These are phyloP conservation scores for Phyllopteryx taeniolatus DNA, from an alignment of 2,113 vertebrate species.

Conservation along the genomic window DNA sequence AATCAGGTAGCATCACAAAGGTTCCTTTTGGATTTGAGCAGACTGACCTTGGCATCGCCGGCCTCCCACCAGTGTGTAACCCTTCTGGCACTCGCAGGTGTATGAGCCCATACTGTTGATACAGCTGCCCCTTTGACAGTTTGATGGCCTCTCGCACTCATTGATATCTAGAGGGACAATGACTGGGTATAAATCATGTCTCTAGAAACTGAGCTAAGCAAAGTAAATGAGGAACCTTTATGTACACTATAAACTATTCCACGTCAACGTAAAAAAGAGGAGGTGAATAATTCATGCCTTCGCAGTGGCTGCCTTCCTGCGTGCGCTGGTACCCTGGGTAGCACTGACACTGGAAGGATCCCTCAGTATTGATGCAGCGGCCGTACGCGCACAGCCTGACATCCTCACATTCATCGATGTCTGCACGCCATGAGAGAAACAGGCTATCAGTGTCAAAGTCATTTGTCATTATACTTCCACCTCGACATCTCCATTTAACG, in stretches of 20 bases:
- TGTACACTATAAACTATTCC: neutral
- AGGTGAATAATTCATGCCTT: slow-evolving; percentile 57
- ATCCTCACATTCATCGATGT: slow-evolving; percentile 83
- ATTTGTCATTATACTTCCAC: neutral
- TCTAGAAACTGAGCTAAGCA: neutral
- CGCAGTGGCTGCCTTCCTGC: slow-evolving; percentile 72
- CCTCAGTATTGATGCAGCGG: slow-evolving; percentile 81
- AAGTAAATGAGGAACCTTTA: slow-evolving; percentile 2
- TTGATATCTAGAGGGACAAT: slow-evolving; percentile 78
- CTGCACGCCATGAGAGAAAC: slow-evolving; percentile 47
- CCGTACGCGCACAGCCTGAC: slow-evolving; percentile 77
- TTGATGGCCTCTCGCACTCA: slow-evolving; percentile 80
- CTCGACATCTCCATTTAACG: neutral
- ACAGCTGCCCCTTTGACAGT: slow-evolving; percentile 83
- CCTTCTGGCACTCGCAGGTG: slow-evolving; percentile 81
- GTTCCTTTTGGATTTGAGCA: neutral
- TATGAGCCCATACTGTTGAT: slow-evolving; percentile 87
- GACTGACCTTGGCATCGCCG: slow-evolving; percentile 82
- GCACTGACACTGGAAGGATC: slow-evolving; percentile 84
- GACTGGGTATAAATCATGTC: slow-evolving; percentile 10
- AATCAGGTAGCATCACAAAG: neutral
- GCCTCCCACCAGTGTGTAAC: slow-evolving; percentile 77
- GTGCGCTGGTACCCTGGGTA: slow-evolving; percentile 80
- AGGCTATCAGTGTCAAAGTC: neutral
- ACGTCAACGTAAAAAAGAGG: neutral